These are phyloP conservation scores for Percina caprodes DNA, from an alignment of 2,113 vertebrate genomes.

Conservation along the genomic window DNA sequence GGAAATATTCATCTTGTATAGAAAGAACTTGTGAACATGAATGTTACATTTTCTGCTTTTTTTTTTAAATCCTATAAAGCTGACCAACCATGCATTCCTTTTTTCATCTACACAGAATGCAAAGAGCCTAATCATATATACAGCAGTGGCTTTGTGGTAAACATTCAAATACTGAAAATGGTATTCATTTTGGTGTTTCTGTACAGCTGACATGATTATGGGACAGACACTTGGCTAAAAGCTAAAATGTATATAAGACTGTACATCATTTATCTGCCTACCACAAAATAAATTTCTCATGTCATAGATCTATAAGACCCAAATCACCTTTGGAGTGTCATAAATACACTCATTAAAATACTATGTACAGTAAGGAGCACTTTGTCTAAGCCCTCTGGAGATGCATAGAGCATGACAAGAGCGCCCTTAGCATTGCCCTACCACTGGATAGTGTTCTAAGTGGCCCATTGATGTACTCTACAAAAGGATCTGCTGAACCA, in stretches of 20 bases:
- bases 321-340: conserved; percentile 81
- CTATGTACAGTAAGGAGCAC: conserved; percentile 81
- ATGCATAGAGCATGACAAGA: conserved; percentile 37
- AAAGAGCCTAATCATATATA: conserved; percentile 42
- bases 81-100: conserved; percentile 26
- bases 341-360: conserved; percentile 82
- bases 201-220: conserved; percentile 23
- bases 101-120: conserved; percentile 35
- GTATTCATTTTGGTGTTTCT: conserved; percentile 17
- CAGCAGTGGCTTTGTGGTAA: conserved; percentile 45
- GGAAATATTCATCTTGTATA: background rate
- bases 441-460: conserved; percentile 63
- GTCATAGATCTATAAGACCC: conserved; percentile 87
- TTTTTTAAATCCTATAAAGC: conserved; percentile 18
- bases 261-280: conserved; percentile 36
- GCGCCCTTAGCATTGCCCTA: conserved; percentile 59
- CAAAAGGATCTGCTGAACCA: conserved; percentile 59
- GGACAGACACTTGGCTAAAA: conserved; percentile 43
- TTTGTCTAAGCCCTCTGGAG: conserved; percentile 50
- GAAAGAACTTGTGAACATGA: conserved; percentile 29
- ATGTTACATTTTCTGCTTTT: conserved; percentile 16
- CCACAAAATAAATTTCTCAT: conserved; percentile 45
- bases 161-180: conserved; percentile 33
- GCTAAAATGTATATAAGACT: conserved; percentile 43
- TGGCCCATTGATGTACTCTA: conserved; percentile 56